A percentile compares a stretch with the other conserved stretches of the same genome.
These are phyloP conservation scores for Todiramphus chloris DNA, from an alignment of 2,113 vertebrate genomes.

Conservation along the genomic window DNA sequence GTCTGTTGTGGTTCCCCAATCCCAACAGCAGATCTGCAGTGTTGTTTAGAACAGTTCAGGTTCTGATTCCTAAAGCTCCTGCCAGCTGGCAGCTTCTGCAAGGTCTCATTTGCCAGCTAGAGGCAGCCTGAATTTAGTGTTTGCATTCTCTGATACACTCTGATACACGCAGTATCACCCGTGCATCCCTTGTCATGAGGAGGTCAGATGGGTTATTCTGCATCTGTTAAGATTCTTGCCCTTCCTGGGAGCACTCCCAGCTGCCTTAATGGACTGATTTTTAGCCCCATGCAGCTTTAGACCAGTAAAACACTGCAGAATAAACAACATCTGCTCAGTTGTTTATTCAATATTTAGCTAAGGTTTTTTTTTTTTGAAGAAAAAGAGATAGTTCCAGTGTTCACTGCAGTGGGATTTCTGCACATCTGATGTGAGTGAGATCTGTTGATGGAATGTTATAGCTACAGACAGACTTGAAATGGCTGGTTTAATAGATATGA, in stretches of 20 bases:
- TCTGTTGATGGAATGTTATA: neutral
- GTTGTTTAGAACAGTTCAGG: neutral
- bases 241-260: neutral
- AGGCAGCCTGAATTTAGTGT: neutral
- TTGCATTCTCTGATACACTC: neutral
- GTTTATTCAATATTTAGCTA: conserved; percentile 1
- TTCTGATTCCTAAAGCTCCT: neutral
- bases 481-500: neutral
- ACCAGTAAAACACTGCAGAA: neutral
- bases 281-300: neutral
- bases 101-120: neutral
- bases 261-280: neutral
- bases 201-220: neutral
- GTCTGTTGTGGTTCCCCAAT: rapidly evolving
- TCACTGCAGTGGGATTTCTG: neutral
- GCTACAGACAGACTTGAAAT: neutral
- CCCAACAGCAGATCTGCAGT: neutral
- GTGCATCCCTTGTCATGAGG: neutral
- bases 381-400: neutral
- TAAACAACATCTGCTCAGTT: conserved; percentile 19
- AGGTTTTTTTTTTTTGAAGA: neutral
- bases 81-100: neutral
- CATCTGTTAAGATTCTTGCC: neutral
- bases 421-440: neutral
- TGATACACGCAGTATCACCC: neutral